These are phyloP conservation scores for Ennomos fuscantarius DNA, from an alignment of 2,888 invertebrate species.

Conservation along the genomic window DNA sequence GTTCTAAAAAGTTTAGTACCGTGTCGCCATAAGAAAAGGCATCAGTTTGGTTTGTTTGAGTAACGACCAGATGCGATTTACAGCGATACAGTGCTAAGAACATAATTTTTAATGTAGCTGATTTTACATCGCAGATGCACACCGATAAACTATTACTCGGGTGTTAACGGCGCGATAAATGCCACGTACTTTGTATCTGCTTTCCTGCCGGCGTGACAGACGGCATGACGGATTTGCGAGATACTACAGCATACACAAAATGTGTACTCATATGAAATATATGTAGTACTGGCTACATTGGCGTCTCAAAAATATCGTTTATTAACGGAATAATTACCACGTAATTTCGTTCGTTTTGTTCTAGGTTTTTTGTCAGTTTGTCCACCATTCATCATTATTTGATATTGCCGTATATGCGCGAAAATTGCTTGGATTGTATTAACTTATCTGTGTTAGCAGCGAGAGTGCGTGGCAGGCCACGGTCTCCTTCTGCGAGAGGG, in stretches of 20 bases:
- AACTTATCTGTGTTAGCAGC: too few relatives aligned
- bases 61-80: not conserved
- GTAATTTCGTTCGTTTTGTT: too few relatives aligned
- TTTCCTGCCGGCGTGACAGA: slow-evolving; percentile 14
- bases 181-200: slow-evolving; percentile 21
- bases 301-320: too few relatives aligned
- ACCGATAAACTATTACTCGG: slow-evolving; percentile 60
- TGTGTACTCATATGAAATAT: too few relatives aligned
- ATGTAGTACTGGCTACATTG: too few relatives aligned
- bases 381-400: too few relatives aligned
- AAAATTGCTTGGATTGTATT: too few relatives aligned
- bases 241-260: slow-evolving; percentile 31
- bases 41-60: not conserved
- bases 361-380: too few relatives aligned
- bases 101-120: not conserved
- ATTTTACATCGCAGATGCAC: slow-evolving; percentile 54
- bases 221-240: slow-evolving; percentile 8
- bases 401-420: too few relatives aligned
- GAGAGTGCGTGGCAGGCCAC: too few relatives aligned
- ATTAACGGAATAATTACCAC: too few relatives aligned
- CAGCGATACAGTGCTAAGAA: not conserved
- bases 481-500: too few relatives aligned
- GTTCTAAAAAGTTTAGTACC: slow-evolving; percentile 5
- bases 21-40: slow-evolving; percentile 1
- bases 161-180: slow-evolving; percentile 53